Base-by-base conservation (phyloP, 2,113 vertebrate species). In the Orientallactaga bullata region DNA sequence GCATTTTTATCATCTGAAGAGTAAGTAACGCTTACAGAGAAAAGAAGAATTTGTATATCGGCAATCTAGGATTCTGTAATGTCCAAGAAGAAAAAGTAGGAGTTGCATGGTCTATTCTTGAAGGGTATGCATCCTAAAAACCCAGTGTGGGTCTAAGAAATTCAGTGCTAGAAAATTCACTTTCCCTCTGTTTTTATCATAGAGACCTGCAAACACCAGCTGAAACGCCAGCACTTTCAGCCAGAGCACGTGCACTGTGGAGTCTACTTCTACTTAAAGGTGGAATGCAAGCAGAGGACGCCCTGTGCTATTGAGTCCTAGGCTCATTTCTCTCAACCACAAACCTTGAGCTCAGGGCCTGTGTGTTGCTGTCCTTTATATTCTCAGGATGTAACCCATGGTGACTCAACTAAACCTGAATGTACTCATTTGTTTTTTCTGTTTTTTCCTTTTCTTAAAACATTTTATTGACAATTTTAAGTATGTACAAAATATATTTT, bases 11-110 rank as follows among this genome's bases (percentile, higher is more conserved):
- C 89, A 96, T 86, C 66, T 83, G 63, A 97, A 96, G 73, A 96
- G 96, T 97, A 96, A 97, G 93, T 95, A 97, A 95, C 96, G 89
- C 85, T 97, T 93, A 96, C 15, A 71, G 73, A 82, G 76, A 18
- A 93, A 97, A 88, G 42, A 32, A 83, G 12, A 84, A 4, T 12
- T 13, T 60, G 79, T 9, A 39, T 80, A 17, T 61, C 28, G 30
- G 21, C 18, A 42, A 68, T 68, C 35, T 15, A 9, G n/a, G 26
- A 89, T 28, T 77, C 12, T n/a, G 58, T 63, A 28, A 61, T 21
- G 10, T 74, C 58, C 28, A 55, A 58, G 39, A 74, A 89, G 21
- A 83, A 58, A 39, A 11, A 89, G 23, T 4, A 51, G 26, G 15
- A 65, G 35, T 28, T 51, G n/a, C 21, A 18, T 51, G 1, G 9